These are phyloP conservation scores for Macrostomum lignano DNA, from an alignment of 1,140 invertebrate genomes.

Conservation along the genomic window DNA sequence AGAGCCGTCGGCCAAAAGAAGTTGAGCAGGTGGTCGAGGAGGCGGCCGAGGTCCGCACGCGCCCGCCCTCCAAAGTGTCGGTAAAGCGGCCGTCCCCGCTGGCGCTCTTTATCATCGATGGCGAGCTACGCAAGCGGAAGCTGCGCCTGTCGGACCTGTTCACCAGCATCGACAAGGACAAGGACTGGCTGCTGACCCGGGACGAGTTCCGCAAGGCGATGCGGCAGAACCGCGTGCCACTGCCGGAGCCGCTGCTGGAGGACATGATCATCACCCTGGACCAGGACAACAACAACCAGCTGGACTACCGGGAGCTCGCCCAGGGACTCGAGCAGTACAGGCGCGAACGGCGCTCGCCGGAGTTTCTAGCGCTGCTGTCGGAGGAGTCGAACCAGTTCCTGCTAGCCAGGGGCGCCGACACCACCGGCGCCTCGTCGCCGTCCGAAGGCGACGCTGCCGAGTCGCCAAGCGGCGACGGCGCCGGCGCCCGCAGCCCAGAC, in stretches of 20 bases:
- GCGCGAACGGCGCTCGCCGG: slow-evolving; percentile 13
- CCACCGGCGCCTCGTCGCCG: too few relatives aligned
- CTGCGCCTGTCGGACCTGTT: slow-evolving; percentile 19
- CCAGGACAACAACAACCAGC: slow-evolving; percentile 13
- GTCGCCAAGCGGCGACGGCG: too few relatives aligned
- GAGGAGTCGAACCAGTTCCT: too few relatives aligned
- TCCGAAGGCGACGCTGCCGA: too few relatives aligned
- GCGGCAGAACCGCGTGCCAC: slow-evolving; percentile 14
- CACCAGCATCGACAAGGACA: slow-evolving; percentile 15
- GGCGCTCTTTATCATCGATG: slow-evolving; percentile 14
- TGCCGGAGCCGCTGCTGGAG: slow-evolving; percentile 15
- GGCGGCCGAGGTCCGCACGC: too few relatives aligned
- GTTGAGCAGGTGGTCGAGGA: too few relatives aligned
- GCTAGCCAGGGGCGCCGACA: too few relatives aligned
- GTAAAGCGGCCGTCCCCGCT: slow-evolving; percentile 12
- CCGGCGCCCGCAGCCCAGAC: too few relatives aligned
- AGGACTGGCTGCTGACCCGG: slow-evolving; percentile 16
- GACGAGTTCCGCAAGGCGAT: slow-evolving; percentile 15
- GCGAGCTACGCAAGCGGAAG: slow-evolving; percentile 13
- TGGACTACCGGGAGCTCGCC: slow-evolving; percentile 18
- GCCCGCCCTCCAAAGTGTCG: too few relatives aligned
- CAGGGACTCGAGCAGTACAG: slow-evolving; percentile 13
- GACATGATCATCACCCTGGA: slow-evolving; percentile 19
- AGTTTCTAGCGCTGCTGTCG: slow-evolving; percentile 12
- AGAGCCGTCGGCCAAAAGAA: too few relatives aligned